phyloP scores from a whole-genome alignment of 2,888 invertebrate species.

The Ommatoiulus sabulosus region DNA sequence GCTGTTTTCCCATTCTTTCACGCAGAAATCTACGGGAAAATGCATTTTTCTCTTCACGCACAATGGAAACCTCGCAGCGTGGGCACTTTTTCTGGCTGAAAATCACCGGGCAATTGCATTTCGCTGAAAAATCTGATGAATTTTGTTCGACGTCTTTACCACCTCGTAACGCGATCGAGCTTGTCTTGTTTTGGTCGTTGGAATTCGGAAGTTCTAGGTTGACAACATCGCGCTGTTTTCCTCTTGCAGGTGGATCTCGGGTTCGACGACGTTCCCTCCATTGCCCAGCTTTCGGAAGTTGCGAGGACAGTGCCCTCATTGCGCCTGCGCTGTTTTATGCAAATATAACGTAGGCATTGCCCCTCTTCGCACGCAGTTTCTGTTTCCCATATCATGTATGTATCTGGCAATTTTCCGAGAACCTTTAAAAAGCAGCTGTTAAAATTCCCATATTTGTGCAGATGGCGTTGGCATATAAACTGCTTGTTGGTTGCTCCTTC shows the following conservation, averaged over 20 bases:
- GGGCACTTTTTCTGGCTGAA: background rate
- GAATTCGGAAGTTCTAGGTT: too few relatives aligned
- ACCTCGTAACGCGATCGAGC: background rate
- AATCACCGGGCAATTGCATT: background rate
- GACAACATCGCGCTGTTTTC: too few relatives aligned
- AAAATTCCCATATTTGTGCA: conserved; percentile 50
- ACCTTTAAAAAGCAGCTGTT: conserved; percentile 51
- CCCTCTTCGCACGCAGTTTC: conserved; percentile 8
- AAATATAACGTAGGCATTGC: background rate
- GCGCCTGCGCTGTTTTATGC: background rate
- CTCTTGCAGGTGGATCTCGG: background rate
- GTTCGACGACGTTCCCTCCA: background rate
- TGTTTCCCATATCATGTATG: conserved; percentile 35
- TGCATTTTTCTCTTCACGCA: background rate
- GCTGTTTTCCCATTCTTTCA: conserved; percentile 5
- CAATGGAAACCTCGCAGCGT: background rate
- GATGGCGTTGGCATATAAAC: conserved; percentile 47
- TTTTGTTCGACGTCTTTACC: background rate
- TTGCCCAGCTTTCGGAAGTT: background rate
- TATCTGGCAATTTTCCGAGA: conserved; percentile 4
- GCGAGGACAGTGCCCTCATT: background rate
- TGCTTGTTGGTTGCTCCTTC: conserved; percentile 13
- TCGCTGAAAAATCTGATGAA: background rate
- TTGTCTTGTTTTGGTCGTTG: too few relatives aligned
- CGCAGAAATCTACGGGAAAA: background rate